Conservation (phyloP, 1,140 invertebrate genomes). For the Papilio dardanus region DNA sequence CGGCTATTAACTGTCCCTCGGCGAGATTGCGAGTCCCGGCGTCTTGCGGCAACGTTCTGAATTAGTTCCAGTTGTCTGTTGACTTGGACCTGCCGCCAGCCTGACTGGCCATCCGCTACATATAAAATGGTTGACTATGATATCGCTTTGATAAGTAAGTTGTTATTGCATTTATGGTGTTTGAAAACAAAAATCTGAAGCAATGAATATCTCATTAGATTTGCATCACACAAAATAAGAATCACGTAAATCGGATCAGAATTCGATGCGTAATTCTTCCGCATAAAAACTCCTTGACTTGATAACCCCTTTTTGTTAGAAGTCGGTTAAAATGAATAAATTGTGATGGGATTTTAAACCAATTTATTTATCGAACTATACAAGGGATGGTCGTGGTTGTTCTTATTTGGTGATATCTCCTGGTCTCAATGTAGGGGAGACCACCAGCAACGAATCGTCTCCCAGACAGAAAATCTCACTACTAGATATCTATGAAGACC, state of each 20-base stretch:
- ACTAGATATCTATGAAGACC: constrained; percentile 19
- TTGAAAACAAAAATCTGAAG: background rate
- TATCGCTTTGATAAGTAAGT: background rate
- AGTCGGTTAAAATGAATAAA: too few species aligned
- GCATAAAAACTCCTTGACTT: too few species aligned
- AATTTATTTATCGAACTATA: background rate
- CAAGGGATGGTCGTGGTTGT: background rate
- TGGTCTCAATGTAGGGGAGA: background rate
- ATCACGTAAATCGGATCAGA: too few species aligned
- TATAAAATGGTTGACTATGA: background rate
- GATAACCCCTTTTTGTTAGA: too few species aligned
- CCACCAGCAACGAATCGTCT: background rate
- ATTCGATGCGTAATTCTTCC: too few species aligned
- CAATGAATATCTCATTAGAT: too few species aligned
- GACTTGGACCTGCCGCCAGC: constrained; percentile 4
- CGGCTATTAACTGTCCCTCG: constrained; percentile 38
- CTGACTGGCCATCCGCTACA: background rate
- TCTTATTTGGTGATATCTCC: background rate
- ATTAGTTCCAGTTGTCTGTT: constrained; percentile 32
- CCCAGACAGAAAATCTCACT: constrained; percentile 31
- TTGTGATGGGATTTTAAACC: too few species aligned
- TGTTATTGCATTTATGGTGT: background rate
- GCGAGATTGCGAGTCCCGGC: constrained; percentile 32
- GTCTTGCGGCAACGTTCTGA: constrained; percentile 1
- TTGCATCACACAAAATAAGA: too few species aligned